Evolutionary conservation across 2,888 invertebrate genomes (phyloP), one percentile per base, ranked within the genome.

Genomic region (Hyles lineata): DNA sequence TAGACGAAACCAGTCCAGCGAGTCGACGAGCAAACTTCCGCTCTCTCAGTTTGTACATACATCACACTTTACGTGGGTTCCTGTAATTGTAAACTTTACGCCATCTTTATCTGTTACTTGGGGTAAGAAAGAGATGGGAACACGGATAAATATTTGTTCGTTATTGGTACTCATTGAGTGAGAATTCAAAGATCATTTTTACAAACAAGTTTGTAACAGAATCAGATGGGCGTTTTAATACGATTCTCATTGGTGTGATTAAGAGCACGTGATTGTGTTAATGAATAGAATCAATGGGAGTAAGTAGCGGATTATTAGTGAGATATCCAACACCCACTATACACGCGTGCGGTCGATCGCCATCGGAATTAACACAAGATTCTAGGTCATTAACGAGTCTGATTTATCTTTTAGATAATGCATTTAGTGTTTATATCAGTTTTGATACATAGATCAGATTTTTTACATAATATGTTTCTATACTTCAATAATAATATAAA

Each of bases 11-110:
- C 89, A 82, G 93, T 91, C 80, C 67, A 80, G 85, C 87, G 72
- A 80, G 89, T 83, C 81, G 74, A 79, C 83, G 84, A 83, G 84
- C 85, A 87, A 90, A 93, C 92, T 91, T 93, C 93, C 94, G 92
- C 86, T 87, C 84, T 81, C 82, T 84, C 82, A 90, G 86, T 91
- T 91, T 88, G 82, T 79, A 78, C 84, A 86, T 80, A 86, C 88
- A 87, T 87, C 83, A 83, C 84, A 84, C 77, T 78, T 80, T 81
- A 82, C 83, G 85, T 88, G 83, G 83, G 84, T 83, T 87, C 84
- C 79, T 85, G 82, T 79, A 80, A 77, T 76, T 76, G 25, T 67
- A 60, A 60, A 50, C 60, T n/a, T 32, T 63, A 29, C 61, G 71
- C 70, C 74, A 58, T 82, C 84, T 76, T 78, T 80, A 71, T 82